A percentile compares a stretch with the other conserved stretches of the same genome.
Conservation (phyloP, 2,113 vertebrate genomes). For the Conger conger region DNA sequence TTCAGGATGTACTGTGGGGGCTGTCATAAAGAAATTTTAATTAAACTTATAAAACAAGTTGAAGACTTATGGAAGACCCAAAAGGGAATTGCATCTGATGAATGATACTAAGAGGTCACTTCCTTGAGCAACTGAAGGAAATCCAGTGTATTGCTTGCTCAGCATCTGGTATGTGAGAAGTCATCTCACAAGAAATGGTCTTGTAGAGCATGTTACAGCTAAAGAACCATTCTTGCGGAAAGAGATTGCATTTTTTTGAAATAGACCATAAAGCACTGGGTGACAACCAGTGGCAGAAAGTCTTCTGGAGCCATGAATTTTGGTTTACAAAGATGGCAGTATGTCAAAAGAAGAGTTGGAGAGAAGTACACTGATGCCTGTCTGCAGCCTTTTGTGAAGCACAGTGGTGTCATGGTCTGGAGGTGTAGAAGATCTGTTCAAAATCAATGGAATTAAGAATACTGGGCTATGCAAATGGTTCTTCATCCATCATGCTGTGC, state of each 20-base stretch:
- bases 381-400: constrained; percentile 5
- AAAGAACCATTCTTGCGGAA: constrained; percentile 8
- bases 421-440: constrained; percentile 3
- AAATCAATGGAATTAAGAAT: constrained; percentile 2
- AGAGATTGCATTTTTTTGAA: neutral
- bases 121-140: constrained; percentile 16
- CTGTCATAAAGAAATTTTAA: constrained; percentile 1
- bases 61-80: neutral
- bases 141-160: neutral
- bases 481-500: neutral
- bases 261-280: neutral
- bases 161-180: neutral
- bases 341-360: neutral
- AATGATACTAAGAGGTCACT: neutral
- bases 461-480: neutral
- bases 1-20: neutral
- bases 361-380: neutral
- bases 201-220: neutral
- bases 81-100: constrained; percentile 9
- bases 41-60: too few species aligned
- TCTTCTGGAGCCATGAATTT: neutral
- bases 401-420: neutral
- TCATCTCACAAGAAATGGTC: neutral
- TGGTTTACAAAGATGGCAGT: neutral
- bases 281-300: neutral